phyloP scores from a whole-genome alignment of 2,888 invertebrate genomes.

The Cheiracanthium punctorium region DNA sequence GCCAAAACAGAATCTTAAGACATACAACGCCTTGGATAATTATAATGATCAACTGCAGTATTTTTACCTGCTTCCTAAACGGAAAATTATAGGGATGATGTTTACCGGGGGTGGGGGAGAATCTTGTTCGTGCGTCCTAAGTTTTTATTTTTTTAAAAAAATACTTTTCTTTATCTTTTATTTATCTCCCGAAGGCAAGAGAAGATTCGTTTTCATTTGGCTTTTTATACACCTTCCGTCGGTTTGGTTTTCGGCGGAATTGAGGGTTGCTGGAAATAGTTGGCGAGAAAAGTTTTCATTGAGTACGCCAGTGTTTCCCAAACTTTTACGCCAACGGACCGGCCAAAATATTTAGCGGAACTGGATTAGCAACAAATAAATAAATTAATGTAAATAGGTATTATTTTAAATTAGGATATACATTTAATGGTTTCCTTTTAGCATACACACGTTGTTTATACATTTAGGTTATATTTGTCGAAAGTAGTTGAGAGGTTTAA shows the following conservation, averaged over 20 bases:
- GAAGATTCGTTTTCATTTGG: conserved; percentile 45
- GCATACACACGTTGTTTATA: too few species aligned
- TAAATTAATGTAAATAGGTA: too few species aligned
- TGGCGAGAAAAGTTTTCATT: too few species aligned
- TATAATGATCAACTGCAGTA: conserved; percentile 57
- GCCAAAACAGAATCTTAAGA: conserved; percentile 44
- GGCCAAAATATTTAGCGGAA: too few species aligned
- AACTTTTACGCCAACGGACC: too few species aligned
- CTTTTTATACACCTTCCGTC: conserved; percentile 34
- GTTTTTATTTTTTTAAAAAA: conserved; percentile 6
- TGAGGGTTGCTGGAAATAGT: conserved; percentile 34
- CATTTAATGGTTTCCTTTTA: too few species aligned
- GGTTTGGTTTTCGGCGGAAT: conserved; percentile 42
- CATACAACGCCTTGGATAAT: conserved; percentile 61
- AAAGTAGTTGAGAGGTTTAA: too few species aligned
- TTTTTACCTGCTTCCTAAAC: conserved; percentile 61
- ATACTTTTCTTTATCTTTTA: not conserved
- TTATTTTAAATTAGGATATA: too few species aligned
- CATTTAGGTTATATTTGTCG: conserved; percentile 36
- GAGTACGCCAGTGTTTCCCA: too few species aligned
- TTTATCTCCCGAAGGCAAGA: conserved; percentile 42
- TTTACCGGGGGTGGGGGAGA: conserved; percentile 38
- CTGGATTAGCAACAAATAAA: too few species aligned
- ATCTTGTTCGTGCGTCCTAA: not conserved
- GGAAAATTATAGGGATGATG: conserved; percentile 64